Evolutionary conservation across 2,888 invertebrate species (phyloP), one percentile per base, ranked within the genome.

Genomic region (Chrysina gloriosa): DNA sequence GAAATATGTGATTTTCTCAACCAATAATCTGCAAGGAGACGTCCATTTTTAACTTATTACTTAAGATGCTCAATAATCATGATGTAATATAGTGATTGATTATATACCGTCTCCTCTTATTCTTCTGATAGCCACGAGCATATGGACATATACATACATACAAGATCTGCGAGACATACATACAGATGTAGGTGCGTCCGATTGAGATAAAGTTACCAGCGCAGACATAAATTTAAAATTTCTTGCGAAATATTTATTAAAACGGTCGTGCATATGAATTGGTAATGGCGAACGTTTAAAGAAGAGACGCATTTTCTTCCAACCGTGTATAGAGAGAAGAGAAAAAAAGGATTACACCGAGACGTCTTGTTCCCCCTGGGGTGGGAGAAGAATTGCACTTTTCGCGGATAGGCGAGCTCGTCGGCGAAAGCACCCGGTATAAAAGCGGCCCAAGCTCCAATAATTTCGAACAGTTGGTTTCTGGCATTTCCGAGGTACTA

Each of bases 401-500:
- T 42, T 58, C 58, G 58, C 58, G 58, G 39, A 58, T 42, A 42
- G 42, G 39, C 52, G 56, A 39, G 23, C 45, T 47, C 27, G 29
- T 6, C 31, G 36, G 64, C 64, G 64, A 64, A 64, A 64, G 64
- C 48, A 50, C 48, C 64, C 47, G 50, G 50, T 64, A 64, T 64
- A 64, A 64, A 64, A 64, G 50, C 50, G 25, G 23, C 45, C 36
- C 64, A 64, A 64, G 50, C 50, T 64, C 50, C 48, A 64, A 64
- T 64, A 50, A 64, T 48, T 50, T 64, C 64, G 48, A 64, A 36
- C 64, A 64, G 64, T 64, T 14, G 25, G 39, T 58, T 58, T 39
- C 58, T 39, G 42, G 42, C 58, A 58, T 34, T 58, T 58, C 39
- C 39, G 58, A 58, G 42, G 58, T 58, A 58, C 58, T 25, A 6